phyloP scores from a whole-genome alignment of 2,113 vertebrate species.

The Podarcis cretensis region DNA sequence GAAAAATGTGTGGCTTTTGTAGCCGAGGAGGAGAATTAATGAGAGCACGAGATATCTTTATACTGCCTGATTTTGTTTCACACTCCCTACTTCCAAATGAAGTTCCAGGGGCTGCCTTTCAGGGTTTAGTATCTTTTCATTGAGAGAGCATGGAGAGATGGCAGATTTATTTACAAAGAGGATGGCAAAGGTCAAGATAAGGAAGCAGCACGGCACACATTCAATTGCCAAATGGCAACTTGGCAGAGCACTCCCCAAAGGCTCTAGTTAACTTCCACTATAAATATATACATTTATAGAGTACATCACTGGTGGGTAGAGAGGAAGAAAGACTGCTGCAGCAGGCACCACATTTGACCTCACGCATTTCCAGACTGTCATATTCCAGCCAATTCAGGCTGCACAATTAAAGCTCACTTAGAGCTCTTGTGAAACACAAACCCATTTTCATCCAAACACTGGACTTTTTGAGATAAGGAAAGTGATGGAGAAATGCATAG shows the following conservation, averaged over 20 bases:
- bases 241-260: no score
- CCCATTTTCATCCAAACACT: no score
- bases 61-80: background rate
- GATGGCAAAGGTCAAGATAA: background rate
- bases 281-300: background rate
- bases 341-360: background rate
- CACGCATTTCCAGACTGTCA: no score
- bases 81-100: background rate
- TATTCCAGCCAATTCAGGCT: no score
- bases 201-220: background rate
- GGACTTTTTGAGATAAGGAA: no score
- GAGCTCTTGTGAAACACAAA: no score
- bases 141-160: background rate
- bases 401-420: no score
- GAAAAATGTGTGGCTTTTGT: background rate
- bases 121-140: background rate
- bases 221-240: background rate
- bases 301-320: no score
- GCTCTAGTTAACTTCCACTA: background rate
- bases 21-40: background rate
- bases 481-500: no score
- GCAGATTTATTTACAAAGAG: background rate
- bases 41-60: background rate
- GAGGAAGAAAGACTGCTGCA: background rate
- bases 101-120: background rate